Evolutionary conservation across 2,797 vertebrate species (phyloP).

Genomic region (Pteronotus mesoamericanus): DNA sequence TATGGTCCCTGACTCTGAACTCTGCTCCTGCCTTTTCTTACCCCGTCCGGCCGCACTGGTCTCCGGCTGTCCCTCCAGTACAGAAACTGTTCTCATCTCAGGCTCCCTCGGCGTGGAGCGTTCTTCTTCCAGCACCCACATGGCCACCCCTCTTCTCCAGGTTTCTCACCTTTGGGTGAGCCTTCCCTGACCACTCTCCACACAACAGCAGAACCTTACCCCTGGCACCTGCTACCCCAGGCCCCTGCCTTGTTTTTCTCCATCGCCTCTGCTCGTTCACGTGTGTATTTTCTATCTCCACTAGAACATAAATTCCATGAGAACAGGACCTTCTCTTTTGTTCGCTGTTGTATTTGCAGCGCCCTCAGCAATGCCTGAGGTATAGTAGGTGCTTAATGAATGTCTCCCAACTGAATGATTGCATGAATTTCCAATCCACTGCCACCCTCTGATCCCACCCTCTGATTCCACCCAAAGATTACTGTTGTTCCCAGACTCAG

Average conservation of each 20-base stretch:
- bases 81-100: neutral
- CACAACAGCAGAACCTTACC: neutral
- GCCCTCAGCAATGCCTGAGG: neutral
- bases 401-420: neutral
- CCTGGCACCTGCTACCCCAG: accelerated
- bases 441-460: neutral
- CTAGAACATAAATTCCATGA: neutral
- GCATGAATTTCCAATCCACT: neutral
- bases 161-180: neutral
- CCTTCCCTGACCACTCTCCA: neutral
- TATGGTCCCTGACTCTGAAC: neutral
- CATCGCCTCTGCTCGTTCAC: neutral
- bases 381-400: neutral
- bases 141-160: neutral
- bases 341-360: neutral
- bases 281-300: neutral
- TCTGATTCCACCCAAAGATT: neutral
- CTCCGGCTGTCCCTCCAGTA: neutral
- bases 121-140: neutral
- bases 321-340: neutral
- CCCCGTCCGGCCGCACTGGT: neutral
- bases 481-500: neutral
- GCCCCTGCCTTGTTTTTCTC: neutral
- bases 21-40: neutral
- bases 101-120: neutral